These are phyloP conservation scores for Dolichotis patagonum DNA, from an alignment of 2,113 vertebrate species.

Conservation along the genomic window DNA sequence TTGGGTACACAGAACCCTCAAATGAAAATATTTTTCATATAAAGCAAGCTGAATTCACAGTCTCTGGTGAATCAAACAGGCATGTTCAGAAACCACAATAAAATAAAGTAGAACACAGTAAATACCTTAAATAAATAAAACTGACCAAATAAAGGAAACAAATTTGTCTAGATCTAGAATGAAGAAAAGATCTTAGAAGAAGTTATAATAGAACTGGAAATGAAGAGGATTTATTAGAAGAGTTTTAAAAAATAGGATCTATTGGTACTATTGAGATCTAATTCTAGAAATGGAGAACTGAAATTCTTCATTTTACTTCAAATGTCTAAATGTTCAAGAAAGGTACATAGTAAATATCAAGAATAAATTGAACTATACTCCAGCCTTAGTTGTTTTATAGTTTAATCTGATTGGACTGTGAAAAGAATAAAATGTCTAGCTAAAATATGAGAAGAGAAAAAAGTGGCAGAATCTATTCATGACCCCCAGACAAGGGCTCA, in stretches of 20 bases:
- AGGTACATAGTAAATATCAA: not conserved
- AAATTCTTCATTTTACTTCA: slow-evolving; percentile 47
- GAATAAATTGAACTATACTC: not conserved
- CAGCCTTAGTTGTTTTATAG: not conserved
- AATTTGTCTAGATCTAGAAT: not conserved
- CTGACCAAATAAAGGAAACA: not conserved
- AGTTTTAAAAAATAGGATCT: not conserved
- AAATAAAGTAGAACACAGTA: not conserved
- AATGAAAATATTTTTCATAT: not conserved
- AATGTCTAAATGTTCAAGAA: not conserved
- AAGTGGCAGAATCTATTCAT: not conserved
- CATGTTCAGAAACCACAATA: not conserved
- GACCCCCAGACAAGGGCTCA: not conserved
- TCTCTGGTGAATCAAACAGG: not conserved
- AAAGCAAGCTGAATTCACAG: not conserved
- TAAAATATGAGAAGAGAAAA: not conserved
- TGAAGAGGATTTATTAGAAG: not conserved
- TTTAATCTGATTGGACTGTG: not conserved
- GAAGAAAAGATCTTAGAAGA: not conserved
- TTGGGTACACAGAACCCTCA: not conserved
- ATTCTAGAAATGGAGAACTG: not conserved
- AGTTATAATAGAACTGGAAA: not conserved
- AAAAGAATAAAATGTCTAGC: not conserved
- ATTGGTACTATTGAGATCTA: not conserved
- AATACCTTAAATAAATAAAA: not conserved